These are phyloP conservation scores for Todiramphus chloris DNA, from an alignment of 2,113 vertebrate genomes.

Conservation along the genomic window DNA sequence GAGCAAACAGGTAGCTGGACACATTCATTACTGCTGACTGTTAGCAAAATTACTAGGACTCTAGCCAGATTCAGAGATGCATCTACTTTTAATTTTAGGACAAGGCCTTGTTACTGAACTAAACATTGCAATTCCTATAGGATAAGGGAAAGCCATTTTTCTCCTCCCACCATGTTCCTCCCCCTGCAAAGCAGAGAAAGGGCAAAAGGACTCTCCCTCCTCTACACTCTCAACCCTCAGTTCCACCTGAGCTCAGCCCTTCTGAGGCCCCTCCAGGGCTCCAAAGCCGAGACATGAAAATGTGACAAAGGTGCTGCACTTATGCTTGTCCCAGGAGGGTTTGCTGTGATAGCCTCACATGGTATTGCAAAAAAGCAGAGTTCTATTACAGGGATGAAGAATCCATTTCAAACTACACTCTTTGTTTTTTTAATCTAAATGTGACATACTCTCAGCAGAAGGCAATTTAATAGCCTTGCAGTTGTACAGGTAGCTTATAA, in stretches of 20 bases:
- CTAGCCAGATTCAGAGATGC: background rate
- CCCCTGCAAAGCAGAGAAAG: background rate
- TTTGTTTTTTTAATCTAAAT: background rate
- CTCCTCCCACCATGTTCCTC: background rate
- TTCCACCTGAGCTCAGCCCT: fast-evolving
- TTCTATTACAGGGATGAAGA: background rate
- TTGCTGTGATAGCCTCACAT: background rate
- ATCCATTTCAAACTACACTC: background rate
- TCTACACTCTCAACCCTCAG: fast-evolving
- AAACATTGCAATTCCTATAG: background rate
- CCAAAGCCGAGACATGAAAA: background rate
- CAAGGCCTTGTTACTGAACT: background rate
- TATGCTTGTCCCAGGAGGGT: fast-evolving
- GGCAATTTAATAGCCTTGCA: slow-evolving; percentile 36
- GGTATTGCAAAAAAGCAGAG: background rate
- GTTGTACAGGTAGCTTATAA: slow-evolving; percentile 61
- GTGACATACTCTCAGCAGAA: slow-evolving; percentile 41
- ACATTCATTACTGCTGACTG: background rate
- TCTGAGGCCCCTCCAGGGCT: background rate
- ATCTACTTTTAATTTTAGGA: background rate
- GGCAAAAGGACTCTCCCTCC: background rate
- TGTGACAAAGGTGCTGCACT: background rate
- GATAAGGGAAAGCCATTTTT: background rate
- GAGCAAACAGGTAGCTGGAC: background rate
- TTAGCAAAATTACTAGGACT: background rate